Percentiles rank a stretch among this genome's conserved stretches.
Conservation (phyloP, 92 coral and sea anemone genomes). For the Palythoa caribaeorum region DNA sequence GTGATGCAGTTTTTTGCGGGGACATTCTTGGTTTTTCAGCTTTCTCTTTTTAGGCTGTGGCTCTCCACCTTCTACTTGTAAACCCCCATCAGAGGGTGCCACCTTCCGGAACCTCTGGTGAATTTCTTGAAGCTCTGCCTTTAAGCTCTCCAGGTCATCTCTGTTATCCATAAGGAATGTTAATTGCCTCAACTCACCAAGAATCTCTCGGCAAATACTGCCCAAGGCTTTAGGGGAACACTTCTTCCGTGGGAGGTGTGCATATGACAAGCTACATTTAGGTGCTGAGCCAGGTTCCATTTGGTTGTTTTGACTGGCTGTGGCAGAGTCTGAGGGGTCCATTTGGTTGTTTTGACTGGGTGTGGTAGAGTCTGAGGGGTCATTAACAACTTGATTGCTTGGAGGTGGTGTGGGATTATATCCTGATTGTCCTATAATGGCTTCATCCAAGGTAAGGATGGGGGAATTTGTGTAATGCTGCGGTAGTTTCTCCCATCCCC, state of each 20-base stretch:
- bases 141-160: not conserved
- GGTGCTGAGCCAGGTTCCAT: constrained; percentile 13
- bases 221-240: constrained; percentile 33
- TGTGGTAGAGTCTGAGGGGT: not conserved
- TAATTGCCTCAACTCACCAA: not conserved
- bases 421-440: constrained; percentile 24
- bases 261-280: not conserved
- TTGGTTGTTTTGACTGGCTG: not conserved
- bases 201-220: constrained; percentile 21
- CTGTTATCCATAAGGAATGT: not conserved
- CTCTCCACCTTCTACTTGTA: constrained; percentile 29
- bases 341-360: too few relatives aligned
- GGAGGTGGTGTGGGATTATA: not conserved
- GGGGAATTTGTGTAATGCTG: constrained; percentile 33
- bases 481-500: constrained; percentile 49
- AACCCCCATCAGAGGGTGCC: constrained; percentile 43
- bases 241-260: constrained; percentile 28
- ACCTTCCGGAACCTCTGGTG: constrained; percentile 19
- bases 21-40: constrained; percentile 32
- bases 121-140: constrained; percentile 24
- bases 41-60: constrained; percentile 28
- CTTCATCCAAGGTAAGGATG: constrained; percentile 36
- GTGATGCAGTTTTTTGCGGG: constrained; percentile 23
- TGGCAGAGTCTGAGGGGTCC: too few relatives aligned
- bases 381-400: not conserved